These are phyloP conservation scores for Halcyon smyrnensis DNA, from an alignment of 2,797 vertebrate genomes.

Conservation along the genomic window DNA sequence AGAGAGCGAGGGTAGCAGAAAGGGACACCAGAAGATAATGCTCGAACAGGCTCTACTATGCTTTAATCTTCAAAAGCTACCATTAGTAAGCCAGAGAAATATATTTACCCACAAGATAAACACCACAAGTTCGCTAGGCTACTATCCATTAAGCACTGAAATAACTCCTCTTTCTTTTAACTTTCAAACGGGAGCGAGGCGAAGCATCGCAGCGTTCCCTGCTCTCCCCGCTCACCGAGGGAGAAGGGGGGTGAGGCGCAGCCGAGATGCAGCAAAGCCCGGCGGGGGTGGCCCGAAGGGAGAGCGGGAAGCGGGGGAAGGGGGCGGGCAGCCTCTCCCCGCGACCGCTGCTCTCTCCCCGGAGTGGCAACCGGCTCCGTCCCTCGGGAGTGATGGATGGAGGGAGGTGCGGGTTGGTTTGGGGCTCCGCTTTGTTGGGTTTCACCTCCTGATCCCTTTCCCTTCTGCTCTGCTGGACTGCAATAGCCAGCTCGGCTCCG, in stretches of 20 bases:
- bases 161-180: slow-evolving; percentile 13
- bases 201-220: not conserved
- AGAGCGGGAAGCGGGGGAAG: no score
- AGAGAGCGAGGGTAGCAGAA: not conserved
- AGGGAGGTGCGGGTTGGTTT: not conserved
- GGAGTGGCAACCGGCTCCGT: not conserved
- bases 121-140: slow-evolving; percentile 50
- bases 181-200: not conserved
- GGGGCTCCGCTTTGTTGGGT: slow-evolving; percentile 34
- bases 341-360: not conserved
- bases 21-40: slow-evolving; percentile 29
- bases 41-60: not conserved
- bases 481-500: slow-evolving; percentile 5
- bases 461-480: slow-evolving; percentile 62
- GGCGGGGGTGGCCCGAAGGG: no score
- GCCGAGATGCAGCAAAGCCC: not conserved
- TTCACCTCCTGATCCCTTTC: slow-evolving; percentile 68
- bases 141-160: slow-evolving; percentile 41
- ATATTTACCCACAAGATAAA: slow-evolving; percentile 59
- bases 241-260: not conserved
- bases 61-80: slow-evolving; percentile 66
- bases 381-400: slow-evolving; percentile 19
- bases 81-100: slow-evolving; percentile 55
- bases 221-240: not conserved
- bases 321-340: no score